Conservation (phyloP, 2,797 vertebrate species). For the Leuciscus waleckii region DNA sequence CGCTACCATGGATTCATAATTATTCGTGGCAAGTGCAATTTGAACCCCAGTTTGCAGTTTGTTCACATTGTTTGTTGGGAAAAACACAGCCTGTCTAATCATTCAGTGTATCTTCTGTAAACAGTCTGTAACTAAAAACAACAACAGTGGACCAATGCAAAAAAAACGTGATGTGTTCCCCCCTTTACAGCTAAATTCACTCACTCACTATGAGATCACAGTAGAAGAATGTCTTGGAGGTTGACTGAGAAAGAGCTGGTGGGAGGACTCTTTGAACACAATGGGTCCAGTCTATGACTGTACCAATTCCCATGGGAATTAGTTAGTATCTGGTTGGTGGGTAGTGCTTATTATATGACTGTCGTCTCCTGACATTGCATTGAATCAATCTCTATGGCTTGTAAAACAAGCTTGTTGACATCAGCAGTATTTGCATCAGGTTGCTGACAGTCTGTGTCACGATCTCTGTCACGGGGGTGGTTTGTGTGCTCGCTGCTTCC, state of each 20-base stretch:
- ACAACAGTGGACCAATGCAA: constrained; percentile 31
- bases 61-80: constrained; percentile 17
- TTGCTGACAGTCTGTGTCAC: neutral
- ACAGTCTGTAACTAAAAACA: neutral
- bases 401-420: constrained; percentile 23
- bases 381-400: constrained; percentile 21
- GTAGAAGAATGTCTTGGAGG: neutral
- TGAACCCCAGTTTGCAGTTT: neutral
- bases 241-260: neutral
- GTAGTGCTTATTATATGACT: constrained; percentile 16
- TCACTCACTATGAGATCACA: neutral
- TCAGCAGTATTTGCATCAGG: neutral
- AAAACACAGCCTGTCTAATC: neutral
- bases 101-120: constrained; percentile 36
- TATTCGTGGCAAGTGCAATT: neutral
- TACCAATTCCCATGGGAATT: neutral
- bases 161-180: neutral
- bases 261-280: neutral
- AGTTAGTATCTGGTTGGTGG: constrained; percentile 3
- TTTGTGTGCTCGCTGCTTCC: constrained; percentile 12
- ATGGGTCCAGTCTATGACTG: neutral
- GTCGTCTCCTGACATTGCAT: neutral
- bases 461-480: neutral
- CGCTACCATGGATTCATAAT: neutral
- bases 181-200: neutral